phyloP scores from a whole-genome alignment of 92 coral and sea anemone species.

The Desmophyllum pertusum region DNA sequence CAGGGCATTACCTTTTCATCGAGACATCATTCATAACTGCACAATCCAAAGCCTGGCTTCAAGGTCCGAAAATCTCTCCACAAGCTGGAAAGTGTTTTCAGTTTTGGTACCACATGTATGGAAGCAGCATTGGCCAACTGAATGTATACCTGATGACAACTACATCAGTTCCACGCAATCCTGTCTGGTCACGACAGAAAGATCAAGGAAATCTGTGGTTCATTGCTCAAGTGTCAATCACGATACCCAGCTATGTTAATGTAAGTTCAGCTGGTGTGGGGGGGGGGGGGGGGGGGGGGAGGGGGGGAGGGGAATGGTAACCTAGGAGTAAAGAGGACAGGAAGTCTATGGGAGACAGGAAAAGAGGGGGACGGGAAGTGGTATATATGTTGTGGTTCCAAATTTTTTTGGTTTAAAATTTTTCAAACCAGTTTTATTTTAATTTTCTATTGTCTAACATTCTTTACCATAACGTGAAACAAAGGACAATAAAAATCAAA shows the following conservation, averaged over 20 bases:
- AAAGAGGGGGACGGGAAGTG: no score
- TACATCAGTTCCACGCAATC: constrained; percentile 48
- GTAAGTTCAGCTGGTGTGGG: constrained; percentile 15
- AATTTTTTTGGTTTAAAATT: no score
- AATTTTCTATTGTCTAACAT: no score
- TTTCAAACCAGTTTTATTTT: no score
- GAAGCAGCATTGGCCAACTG: constrained; percentile 84
- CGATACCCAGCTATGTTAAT: constrained; percentile 32
- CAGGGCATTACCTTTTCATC: constrained; percentile 92
- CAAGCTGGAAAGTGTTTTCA: constrained; percentile 85
- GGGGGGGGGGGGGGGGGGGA: no score
- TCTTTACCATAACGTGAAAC: no score
- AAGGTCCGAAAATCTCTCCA: constrained; percentile 66
- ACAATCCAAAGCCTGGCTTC: constrained; percentile 77
- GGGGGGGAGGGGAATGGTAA: no score
- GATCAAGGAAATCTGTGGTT: constrained; percentile 98
- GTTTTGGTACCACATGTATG: constrained; percentile 99
- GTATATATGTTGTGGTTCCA: no score
- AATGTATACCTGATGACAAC: constrained; percentile 76
- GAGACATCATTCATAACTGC: constrained; percentile 62
- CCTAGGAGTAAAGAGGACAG: no score
- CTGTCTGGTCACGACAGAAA: constrained; percentile 76
- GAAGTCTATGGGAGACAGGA: no score
- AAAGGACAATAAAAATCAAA: no score
- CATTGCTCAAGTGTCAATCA: constrained; percentile 82